Evolutionary conservation across 1,140 invertebrate species (phyloP), one percentile per base, ranked within the genome.

Genomic region (Ceratina australensis): DNA sequence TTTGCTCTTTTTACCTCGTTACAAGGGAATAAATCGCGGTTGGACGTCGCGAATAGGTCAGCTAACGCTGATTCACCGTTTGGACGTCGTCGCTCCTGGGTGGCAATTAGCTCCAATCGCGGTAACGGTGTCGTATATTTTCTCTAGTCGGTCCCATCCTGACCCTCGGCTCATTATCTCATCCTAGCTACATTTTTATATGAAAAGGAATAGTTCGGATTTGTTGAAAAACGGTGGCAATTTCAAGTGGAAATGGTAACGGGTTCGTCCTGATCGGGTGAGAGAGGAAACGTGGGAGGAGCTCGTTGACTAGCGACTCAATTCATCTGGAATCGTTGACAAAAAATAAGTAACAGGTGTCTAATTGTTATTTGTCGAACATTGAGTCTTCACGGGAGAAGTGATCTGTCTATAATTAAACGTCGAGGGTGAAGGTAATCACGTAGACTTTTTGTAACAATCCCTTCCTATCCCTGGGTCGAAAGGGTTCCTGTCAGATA

Each of bases 71-170:
- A 88, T 88, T 88, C 87, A 83, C 82, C 79, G 85, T 89, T 28
- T 72, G 77, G 79, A 87, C 88, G 84, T 77, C 59, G 83, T 87
- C 84, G 87, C 89, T 91, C 87, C 89, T 90, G 89, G 89, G 90
- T 90, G 89, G 90, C 89, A 91, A 91, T 90, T 91, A 91, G 89
- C 86, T 90, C 87, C 89, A 91, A 90, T 90, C 88, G 85, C 68
- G 60, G 87, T 90, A 90, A 91, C 86, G 79, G 86, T 88, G 88
- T 91, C 90, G 86, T 91, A 91, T 91, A 91, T 91, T 89, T 91
- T 83, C 65, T 83, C 65, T 73, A 52, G 67, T 78, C 81, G 84
- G 89, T 91, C 90, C 90, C 90, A 90, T 87, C 83, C 87, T 86
- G 86, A 69, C 77, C 72, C 80, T 90, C 81, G 88, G 88, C 87